Base-by-base conservation (phyloP, 2,888 invertebrate genomes). In the Bruchidius siliquastri region DNA sequence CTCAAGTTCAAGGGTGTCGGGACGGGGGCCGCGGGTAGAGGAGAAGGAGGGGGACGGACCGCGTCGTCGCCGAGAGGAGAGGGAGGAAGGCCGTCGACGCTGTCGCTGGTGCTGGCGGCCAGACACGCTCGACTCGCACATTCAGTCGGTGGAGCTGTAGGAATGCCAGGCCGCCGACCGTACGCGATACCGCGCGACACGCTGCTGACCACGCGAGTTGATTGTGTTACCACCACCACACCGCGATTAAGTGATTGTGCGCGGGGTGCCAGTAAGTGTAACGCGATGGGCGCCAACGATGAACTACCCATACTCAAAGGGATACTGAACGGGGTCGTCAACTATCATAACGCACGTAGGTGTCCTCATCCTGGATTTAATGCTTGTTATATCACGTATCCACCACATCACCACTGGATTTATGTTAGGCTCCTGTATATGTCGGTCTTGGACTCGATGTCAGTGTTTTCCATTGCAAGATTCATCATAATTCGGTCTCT, bases 331-430 rank as follows among this genome's bases (percentile, higher is more conserved):
- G 95, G 96, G 86, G 94, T 93, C 85, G 94, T 95, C 87, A 93
- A 94, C 88, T 95, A 95, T 88, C 95, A 95, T 88, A 95, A 96
- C 91, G 95, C 95, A 90, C 95, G 96, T 96, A 95, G 88, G 95
- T 95, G 78, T 82, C 74, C 72, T 73, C 71, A 76, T 74, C 72
- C 32, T 73, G 72, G 72, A 72, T 73, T 69, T 74, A 72, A 13
- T 21, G 21, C 20, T 68, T 67, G n/a, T 67, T 67, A n/a, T n/a
- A n/a, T n/a, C n/a, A n/a, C n/a, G n/a, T n/a, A n/a, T n/a, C n/a
- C n/a, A n/a, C n/a, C n/a, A n/a, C n/a, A n/a, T n/a, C n/a, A n/a
- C n/a, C n/a, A n/a, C n/a, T n/a, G n/a, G n/a, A n/a, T n/a, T n/a
- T n/a, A n/a, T n/a, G n/a, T n/a, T n/a, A n/a, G n/a, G n/a, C n/a